Conservation (phyloP, 2,888 invertebrate species). For the Eupeodes latifasciatus region DNA sequence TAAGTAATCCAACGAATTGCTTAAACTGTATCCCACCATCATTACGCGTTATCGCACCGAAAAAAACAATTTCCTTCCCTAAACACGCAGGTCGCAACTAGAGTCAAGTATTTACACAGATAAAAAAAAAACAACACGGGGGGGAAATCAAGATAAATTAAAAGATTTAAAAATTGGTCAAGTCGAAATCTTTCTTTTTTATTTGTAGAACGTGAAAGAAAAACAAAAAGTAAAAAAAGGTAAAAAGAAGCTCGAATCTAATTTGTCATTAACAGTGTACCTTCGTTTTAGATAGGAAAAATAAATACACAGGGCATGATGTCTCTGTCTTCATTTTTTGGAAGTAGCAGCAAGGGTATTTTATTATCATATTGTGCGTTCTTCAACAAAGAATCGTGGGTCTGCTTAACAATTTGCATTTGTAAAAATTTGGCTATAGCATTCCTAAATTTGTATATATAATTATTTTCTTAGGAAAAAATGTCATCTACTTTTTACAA, state of each 20-base stretch:
- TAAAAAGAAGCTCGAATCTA: constrained; percentile 25
- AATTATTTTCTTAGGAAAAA: no score
- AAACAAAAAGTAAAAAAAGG: constrained; percentile 3
- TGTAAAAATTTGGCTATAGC: no score
- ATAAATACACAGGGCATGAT: not conserved
- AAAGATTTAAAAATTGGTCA: constrained; percentile 47
- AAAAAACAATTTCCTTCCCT: constrained; percentile 83
- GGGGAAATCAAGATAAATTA: constrained; percentile 27
- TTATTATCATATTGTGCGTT: no score
- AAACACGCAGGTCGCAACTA: constrained; percentile 80
- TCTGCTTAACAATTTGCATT: no score
- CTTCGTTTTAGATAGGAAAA: not conserved
- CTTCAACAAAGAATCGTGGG: no score
- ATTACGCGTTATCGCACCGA: constrained; percentile 36
- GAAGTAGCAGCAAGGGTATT: not conserved
- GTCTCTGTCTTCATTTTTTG: not conserved
- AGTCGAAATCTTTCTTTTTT: constrained; percentile 17
- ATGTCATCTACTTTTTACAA: no score
- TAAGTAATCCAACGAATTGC: constrained; percentile 55
- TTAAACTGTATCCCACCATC: constrained; percentile 77
- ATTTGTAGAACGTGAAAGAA: not conserved
- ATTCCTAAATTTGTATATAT: no score
- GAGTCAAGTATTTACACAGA: constrained; percentile 2
- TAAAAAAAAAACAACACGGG: not conserved
- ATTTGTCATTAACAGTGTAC: constrained; percentile 22